Percentiles rank a stretch among this genome's conserved stretches.
Evolutionary conservation across 2,797 vertebrate species (phyloP).

Genomic region (Crocidura indochinensis): DNA sequence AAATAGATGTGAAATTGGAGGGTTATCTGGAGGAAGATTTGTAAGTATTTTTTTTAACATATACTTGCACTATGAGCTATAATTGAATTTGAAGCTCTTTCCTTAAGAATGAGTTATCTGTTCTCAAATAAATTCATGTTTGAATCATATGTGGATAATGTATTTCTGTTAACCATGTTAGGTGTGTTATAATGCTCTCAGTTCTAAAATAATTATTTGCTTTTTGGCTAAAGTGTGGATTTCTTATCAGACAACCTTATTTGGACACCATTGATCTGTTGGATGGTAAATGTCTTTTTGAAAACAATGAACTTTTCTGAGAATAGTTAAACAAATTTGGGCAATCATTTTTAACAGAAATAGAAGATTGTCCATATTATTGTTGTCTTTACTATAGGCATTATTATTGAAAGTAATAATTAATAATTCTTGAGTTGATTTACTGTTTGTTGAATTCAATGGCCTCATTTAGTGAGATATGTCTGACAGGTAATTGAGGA

Average conservation of each 20-base stretch:
- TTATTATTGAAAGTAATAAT: not conserved
- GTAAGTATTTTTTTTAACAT: slow-evolving; percentile 60
- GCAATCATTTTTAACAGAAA: not conserved
- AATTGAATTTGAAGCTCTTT: slow-evolving; percentile 66
- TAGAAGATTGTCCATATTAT: not conserved
- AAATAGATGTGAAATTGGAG: slow-evolving; percentile 45
- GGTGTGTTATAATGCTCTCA: not conserved
- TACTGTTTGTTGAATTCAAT: not conserved
- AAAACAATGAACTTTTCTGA: not conserved
- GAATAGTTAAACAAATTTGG: not conserved
- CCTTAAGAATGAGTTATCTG: slow-evolving; percentile 66
- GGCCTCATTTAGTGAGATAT: not conserved
- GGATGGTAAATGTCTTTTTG: not conserved
- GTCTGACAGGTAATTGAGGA: not conserved
- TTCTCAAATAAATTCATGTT: slow-evolving; percentile 60
- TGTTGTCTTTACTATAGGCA: not conserved
- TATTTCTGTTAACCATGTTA: slow-evolving; percentile 4
- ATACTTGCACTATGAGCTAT: slow-evolving; percentile 59
- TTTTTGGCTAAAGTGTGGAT: not conserved
- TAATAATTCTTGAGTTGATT: not conserved
- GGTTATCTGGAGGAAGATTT: slow-evolving; percentile 64
- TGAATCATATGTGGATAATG: not conserved
- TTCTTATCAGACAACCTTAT: slow-evolving; percentile 46
- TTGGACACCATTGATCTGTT: slow-evolving; percentile 3
- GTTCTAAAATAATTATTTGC: slow-evolving; percentile 31